Percentiles rank a stretch among this genome's conserved stretches.
Conservation (phyloP, 2,113 vertebrate genomes). For the Poecilia latipinna region DNA sequence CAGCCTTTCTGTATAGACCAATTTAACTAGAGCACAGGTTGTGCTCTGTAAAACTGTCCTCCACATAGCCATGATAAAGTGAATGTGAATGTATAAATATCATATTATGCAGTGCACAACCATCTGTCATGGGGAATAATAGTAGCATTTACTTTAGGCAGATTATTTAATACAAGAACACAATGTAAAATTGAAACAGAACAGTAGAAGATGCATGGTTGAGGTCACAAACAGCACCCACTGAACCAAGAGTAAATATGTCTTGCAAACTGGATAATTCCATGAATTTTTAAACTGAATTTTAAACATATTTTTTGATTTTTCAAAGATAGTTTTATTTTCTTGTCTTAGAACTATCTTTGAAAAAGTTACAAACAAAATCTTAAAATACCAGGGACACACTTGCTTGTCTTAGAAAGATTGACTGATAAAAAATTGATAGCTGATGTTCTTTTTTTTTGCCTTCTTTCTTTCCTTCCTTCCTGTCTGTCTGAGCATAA, state of each 20-base stretch:
- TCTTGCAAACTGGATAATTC: not conserved
- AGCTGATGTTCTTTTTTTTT: not conserved
- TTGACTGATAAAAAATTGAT: conserved; percentile 6
- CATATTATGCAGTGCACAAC: not conserved
- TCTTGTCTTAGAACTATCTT: not conserved
- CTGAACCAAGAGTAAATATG: not conserved
- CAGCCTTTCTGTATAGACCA: not conserved
- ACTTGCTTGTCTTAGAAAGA: not conserved
- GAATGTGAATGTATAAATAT: not conserved
- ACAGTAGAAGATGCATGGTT: not conserved
- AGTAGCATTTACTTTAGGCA: too few species aligned
- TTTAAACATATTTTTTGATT: not conserved
- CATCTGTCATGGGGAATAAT: not conserved
- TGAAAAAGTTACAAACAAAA: not conserved
- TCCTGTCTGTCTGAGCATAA: conserved; percentile 3
- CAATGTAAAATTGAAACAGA: not conserved
- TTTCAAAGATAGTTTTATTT: too few species aligned
- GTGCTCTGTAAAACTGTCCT: too few species aligned
- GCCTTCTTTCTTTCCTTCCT: not conserved
- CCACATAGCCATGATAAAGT: too few species aligned
- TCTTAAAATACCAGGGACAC: not conserved
- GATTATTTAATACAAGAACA: too few species aligned
- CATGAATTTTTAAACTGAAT: not conserved
- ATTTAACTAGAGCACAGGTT: not conserved
- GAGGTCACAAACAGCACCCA: not conserved